phyloP scores from a whole-genome alignment of 2,888 invertebrate genomes.

The Caenorhabditis zanzibari region DNA sequence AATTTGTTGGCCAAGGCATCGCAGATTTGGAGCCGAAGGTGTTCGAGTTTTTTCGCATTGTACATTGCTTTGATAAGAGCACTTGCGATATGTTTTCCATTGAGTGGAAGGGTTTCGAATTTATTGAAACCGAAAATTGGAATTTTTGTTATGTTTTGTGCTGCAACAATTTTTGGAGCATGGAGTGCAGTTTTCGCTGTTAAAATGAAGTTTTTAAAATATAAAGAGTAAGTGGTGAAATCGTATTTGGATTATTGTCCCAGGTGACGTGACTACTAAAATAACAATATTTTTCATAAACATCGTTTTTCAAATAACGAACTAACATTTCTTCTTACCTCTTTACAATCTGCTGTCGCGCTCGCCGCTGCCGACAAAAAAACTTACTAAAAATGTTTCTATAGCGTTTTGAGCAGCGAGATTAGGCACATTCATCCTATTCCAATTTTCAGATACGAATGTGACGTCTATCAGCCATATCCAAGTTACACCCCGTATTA shows the following conservation, averaged over 20 bases:
- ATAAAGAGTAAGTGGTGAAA: neutral
- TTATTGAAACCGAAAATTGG: slow-evolving; percentile 9
- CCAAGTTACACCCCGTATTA: neutral
- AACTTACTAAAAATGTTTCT: too few relatives aligned
- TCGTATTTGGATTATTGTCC: neutral
- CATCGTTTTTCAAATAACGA: too few relatives aligned
- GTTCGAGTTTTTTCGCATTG: slow-evolving; percentile 2
- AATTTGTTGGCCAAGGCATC: neutral
- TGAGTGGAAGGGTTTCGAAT: neutral
- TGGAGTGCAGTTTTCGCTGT: slow-evolving; percentile 3
- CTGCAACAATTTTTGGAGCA: neutral
- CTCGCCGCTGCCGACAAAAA: too few relatives aligned
- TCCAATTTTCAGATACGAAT: neutral
- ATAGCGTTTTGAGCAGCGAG: too few relatives aligned
- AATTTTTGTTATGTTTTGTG: neutral
- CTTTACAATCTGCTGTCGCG: too few relatives aligned
- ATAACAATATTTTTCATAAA: too few relatives aligned
- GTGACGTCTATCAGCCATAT: neutral
- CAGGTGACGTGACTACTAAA: too few relatives aligned
- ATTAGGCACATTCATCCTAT: too few relatives aligned
- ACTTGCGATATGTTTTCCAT: slow-evolving; percentile 26
- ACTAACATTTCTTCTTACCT: too few relatives aligned
- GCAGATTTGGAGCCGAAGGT: neutral
- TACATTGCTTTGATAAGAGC: slow-evolving; percentile 22
- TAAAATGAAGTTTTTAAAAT: neutral